A percentile compares a stretch with the other conserved stretches of the same genome.
Evolutionary conservation across 2,797 vertebrate species (phyloP).

Genomic region (Furcifer pardalis): DNA sequence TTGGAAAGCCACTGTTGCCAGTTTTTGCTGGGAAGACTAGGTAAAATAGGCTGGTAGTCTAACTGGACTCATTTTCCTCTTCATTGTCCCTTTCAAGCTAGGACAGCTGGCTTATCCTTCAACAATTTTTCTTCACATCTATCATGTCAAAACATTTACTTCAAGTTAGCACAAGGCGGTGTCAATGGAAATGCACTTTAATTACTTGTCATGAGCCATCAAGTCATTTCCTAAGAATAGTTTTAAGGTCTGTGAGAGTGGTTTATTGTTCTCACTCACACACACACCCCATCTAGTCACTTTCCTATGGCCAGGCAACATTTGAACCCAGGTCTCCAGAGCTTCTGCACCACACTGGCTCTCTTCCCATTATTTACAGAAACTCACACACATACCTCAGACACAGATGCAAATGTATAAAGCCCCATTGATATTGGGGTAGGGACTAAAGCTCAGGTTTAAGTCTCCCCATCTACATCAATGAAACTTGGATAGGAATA

Average conservation of each 20-base stretch:
- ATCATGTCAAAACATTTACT: no score
- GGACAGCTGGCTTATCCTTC: not conserved
- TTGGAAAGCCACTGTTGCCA: not conserved
- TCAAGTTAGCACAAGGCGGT: no score
- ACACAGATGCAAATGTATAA: not conserved
- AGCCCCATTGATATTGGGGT: not conserved
- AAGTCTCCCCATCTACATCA: not conserved
- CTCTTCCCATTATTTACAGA: rapidly evolving
- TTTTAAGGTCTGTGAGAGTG: not conserved
- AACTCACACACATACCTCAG: not conserved
- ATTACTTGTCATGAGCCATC: not conserved
- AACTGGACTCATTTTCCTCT: not conserved
- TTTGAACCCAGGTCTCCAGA: not conserved
- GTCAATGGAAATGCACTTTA: no score
- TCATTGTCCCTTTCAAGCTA: not conserved
- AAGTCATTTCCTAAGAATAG: not conserved
- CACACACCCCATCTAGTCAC: no score
- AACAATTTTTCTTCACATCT: no score
- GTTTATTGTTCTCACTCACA: not conserved
- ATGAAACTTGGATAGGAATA: not conserved
- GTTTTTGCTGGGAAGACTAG: no score
- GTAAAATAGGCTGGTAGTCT: no score
- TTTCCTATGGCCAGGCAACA: no score
- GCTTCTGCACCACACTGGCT: not conserved
- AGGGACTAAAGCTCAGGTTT: not conserved